These are phyloP conservation scores for Ophthalmolycus amberensis DNA, from an alignment of 2,113 vertebrate species.

Conservation along the genomic window DNA sequence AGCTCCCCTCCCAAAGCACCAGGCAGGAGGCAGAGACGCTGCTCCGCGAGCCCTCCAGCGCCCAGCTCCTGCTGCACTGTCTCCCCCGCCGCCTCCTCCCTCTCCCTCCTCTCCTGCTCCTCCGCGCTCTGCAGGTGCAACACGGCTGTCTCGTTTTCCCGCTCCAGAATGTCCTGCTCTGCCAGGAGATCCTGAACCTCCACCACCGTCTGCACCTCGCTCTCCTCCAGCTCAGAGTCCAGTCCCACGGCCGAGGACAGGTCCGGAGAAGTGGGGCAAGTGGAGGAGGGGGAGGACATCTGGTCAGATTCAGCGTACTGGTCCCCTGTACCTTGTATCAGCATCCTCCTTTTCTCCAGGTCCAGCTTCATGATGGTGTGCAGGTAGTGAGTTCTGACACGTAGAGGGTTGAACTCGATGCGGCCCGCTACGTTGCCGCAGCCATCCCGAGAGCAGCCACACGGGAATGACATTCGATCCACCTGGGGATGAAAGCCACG, in stretches of 20 bases:
- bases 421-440: conserved; percentile 92
- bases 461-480: conserved; percentile 97
- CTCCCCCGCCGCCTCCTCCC: conserved; percentile 86
- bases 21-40: conserved; percentile 84
- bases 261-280: conserved; percentile 62
- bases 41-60: conserved; percentile 72
- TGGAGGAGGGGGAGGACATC: conserved; percentile 52
- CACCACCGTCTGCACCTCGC: conserved; percentile 52
- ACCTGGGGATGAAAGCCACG: conserved; percentile 82
- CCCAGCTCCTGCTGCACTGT: conserved; percentile 76
- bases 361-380: conserved; percentile 99
- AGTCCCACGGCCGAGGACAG: conserved; percentile 51
- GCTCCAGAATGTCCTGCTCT: conserved; percentile 83
- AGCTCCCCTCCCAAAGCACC: conserved; percentile 76
- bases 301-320: conserved; percentile 63
- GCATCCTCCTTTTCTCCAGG: conserved; percentile 89
- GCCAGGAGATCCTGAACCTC: conserved; percentile 75
- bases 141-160: conserved; percentile 91
- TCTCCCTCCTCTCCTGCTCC: conserved; percentile 91
- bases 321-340: conserved; percentile 61
- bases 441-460: conserved; percentile 95
- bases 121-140: conserved; percentile 95
- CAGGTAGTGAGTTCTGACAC: conserved; percentile 96
- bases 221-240: conserved; percentile 72
- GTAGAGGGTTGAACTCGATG: conserved; percentile 96